phyloP scores from a whole-genome alignment of 2,113 vertebrate genomes.

The Cryptomyrus ogoouensis region DNA sequence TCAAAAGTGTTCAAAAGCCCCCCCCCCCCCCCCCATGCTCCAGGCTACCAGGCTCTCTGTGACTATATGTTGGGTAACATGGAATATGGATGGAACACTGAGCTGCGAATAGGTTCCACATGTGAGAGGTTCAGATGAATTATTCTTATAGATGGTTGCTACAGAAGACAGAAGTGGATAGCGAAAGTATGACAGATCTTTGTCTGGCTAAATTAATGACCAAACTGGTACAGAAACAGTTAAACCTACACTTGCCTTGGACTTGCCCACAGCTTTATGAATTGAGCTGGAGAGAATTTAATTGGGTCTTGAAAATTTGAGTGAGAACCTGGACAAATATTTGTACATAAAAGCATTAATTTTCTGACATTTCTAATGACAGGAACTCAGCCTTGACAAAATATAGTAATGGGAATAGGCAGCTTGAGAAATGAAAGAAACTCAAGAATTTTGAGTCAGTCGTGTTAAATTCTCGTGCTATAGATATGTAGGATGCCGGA shows the following conservation, averaged over 20 bases:
- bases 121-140: not conserved
- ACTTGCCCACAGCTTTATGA: not conserved
- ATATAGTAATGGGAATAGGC: not conserved
- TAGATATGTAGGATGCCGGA: not conserved
- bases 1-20: not conserved
- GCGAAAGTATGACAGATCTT: not conserved
- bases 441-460: not conserved
- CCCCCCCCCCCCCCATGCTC: not conserved
- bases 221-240: not conserved
- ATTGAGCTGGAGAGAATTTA: not conserved
- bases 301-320: conserved; percentile 8
- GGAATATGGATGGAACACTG: not conserved
- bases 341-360: not conserved
- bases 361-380: not conserved
- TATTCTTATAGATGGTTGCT: not conserved
- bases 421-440: not conserved
- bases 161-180: not conserved
- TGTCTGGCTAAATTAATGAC: not conserved
- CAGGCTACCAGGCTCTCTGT: not conserved
- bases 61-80: not conserved
- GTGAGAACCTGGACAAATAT: not conserved
- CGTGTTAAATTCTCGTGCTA: not conserved
- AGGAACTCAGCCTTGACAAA: not conserved
- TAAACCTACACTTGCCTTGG: not conserved
- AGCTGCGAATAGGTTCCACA: not conserved